These are phyloP conservation scores for Coluber constrictor DNA, from an alignment of 2,797 vertebrate species.

Conservation along the genomic window DNA sequence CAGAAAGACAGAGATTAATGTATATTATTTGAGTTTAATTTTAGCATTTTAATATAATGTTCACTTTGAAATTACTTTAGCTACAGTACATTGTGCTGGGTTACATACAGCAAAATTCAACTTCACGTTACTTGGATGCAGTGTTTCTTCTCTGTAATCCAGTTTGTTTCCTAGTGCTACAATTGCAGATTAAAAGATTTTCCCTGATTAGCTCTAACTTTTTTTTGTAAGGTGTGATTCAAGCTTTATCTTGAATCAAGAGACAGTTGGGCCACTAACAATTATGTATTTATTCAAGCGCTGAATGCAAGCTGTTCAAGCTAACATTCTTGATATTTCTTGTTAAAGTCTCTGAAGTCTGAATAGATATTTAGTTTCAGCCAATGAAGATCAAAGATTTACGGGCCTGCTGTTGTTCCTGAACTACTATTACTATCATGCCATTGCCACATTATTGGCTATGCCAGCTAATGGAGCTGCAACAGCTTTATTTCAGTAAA, in stretches of 20 bases:
- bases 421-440: background rate
- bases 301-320: background rate
- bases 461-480: background rate
- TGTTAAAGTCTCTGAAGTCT: background rate
- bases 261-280: background rate
- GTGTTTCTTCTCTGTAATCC: background rate
- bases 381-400: background rate
- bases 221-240: background rate
- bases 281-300: background rate
- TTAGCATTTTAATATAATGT: background rate
- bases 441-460: background rate
- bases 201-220: background rate
- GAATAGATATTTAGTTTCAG: background rate
- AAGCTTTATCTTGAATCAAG: background rate
- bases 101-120: background rate
- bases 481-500: background rate
- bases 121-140: background rate
- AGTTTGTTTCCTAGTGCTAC: background rate
- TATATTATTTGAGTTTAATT: background rate
- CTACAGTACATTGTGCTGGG: background rate
- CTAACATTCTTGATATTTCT: background rate
- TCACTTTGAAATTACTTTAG: background rate
- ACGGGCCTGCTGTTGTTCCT: background rate
- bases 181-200: background rate
- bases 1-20: background rate